Evolutionary conservation across 1,140 invertebrate genomes (phyloP), one percentile per base, ranked within the genome.

Genomic region (Drosophila virilis): DNA sequence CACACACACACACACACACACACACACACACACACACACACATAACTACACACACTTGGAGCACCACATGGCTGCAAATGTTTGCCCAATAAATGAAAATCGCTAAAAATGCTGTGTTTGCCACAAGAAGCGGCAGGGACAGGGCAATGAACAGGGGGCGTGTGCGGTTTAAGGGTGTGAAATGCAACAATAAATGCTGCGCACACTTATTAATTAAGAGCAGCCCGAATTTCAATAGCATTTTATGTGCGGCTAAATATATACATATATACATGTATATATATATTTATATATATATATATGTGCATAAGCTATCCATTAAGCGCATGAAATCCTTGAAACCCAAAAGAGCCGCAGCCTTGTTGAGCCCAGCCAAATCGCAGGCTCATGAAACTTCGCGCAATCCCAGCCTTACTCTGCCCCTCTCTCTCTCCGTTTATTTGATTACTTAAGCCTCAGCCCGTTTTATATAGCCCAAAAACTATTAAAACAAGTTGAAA

Each of bases 121-220:
- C 46, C 45, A 46, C 45, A 46, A 15, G 9, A 22, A 8, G 38
- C 38, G 12, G 22, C 42, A 4, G 60, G 50, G 46, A 38, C 0
- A 13, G 9, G 22, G 8, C 7, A 37, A 22, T 1, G 9, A 15
- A 9, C n/a, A 0, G 28, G 12, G 50, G n/a, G 32, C 8, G 33
- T 7, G 28, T 9, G n/a, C 1, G 32, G 33, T 40, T 12, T 35
- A 22, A 37, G 67, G 37, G 68, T 71, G 68, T 65, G 37, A 51
- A 68, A 74, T 77, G 78, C 82, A 78, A 74, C 78, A 81, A 80
- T 80, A 74, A 77, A 77, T 67, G 81, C 59, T 15, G 35, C 74
- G 59, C 61, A 69, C 76, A 88, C 75, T 88, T 86, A 86, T 86
- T 86, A 86, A 86, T 86, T 86, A 86, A 86, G 82, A 83, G 71